Evolutionary conservation across 2,113 vertebrate genomes (phyloP), one percentile per base, ranked within the genome.

Genomic region (Lepus europaeus): DNA sequence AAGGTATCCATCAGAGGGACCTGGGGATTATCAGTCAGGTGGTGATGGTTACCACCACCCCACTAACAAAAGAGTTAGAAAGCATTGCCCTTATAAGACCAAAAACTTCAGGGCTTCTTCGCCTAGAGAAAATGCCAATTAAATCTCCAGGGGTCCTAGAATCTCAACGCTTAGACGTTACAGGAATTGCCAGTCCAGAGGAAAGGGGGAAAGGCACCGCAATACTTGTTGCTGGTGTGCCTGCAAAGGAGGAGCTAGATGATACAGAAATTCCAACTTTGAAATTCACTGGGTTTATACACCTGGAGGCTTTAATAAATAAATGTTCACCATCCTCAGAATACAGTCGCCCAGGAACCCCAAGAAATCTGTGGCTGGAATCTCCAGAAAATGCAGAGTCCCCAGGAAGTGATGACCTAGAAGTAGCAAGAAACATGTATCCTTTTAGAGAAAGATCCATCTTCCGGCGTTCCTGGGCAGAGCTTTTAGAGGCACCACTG

Each of bases 381-480:
- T 91, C 89, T 88, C 64, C 78, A 66, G 63, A 66, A 91, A 88
- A 91, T 73, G 29, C 78, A 59, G 45, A 91, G 70, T 84, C 88
- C 72, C 64, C 56, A 84, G 45, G 56, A 94, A 84, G 72, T 84
- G 78, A 84, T 61, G 84, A 89, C 25, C 6, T 59, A 31, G 49
- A 91, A 84, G 78, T 79, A 84, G 31, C 97, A 25, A 98, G 98
- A 80, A 98, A 97, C 96, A 97, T 95, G 0, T 98, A 98, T 96
- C 98, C 98, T 0, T 98, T 99, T 0, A 94, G 98, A 98, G 99
- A 56, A 98, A 98, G 0, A 97, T 98, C 66, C 98, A 99, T 97
- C 98, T 98, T 36, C 98, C 98, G 98, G 0, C 98, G 99, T 61
- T 99, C 99, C 0, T 99, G 99, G 99, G 98, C 99, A 98, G 99